phyloP scores from a whole-genome alignment of 2,113 vertebrate species.

The Drymodes brunneopygia region DNA sequence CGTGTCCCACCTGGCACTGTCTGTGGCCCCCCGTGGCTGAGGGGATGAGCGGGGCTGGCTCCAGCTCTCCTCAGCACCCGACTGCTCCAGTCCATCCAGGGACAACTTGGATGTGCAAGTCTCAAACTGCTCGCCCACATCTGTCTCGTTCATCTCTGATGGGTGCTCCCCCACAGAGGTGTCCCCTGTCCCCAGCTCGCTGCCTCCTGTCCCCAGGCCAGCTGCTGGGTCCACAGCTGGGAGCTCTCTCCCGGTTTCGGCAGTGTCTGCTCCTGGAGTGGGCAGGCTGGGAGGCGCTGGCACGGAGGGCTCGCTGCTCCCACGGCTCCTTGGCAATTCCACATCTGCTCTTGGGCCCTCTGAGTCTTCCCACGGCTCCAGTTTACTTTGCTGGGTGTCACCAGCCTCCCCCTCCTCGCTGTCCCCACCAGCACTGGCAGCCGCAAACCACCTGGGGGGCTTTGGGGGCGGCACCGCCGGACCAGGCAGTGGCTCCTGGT shows the following conservation, averaged over 20 bases:
- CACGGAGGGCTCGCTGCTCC: neutral
- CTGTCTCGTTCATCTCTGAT: slow-evolving; percentile 13
- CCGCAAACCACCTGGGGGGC: slow-evolving; percentile 2
- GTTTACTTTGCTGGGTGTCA: accelerated
- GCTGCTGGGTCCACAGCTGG: neutral
- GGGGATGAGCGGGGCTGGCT: neutral
- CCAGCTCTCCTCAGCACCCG: neutral
- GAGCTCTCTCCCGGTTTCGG: neutral
- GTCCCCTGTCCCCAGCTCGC: neutral
- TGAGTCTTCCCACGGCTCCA: accelerated
- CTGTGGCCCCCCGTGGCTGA: neutral
- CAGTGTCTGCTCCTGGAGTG: accelerated
- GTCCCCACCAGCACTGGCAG: accelerated
- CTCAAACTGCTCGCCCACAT: slow-evolving; percentile 62
- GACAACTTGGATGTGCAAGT: slow-evolving; percentile 55
- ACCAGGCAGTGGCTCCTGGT: neutral
- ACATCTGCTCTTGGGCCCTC: neutral
- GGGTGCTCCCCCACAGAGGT: neutral
- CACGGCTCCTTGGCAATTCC: neutral
- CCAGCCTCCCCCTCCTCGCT: neutral
- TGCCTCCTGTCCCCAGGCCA: neutral
- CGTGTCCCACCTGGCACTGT: neutral
- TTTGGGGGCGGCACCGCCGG: neutral
- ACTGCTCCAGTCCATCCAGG: neutral
- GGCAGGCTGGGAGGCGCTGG: neutral